Evolutionary conservation across 2,113 vertebrate species (phyloP).

Genomic region (Salminus brasiliensis): DNA sequence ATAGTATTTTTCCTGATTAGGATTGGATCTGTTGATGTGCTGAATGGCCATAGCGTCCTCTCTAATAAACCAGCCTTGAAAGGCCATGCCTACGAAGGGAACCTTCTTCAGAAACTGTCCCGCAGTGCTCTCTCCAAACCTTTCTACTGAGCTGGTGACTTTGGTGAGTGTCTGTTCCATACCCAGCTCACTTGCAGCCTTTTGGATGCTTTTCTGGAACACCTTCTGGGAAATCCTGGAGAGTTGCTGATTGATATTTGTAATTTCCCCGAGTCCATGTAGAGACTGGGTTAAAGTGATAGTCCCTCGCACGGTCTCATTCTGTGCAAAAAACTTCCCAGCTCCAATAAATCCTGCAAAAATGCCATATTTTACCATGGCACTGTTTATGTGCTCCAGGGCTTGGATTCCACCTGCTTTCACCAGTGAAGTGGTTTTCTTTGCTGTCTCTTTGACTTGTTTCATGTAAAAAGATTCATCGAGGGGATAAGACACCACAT

Average conservation of each 20-base stretch:
- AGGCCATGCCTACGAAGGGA: constrained; percentile 31
- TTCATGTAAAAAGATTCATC: constrained; percentile 33
- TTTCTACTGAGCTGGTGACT: constrained; percentile 28
- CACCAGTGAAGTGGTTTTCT: not conserved
- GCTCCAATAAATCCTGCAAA: constrained; percentile 41
- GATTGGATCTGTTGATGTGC: constrained; percentile 15
- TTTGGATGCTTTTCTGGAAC: constrained; percentile 1
- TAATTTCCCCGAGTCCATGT: constrained; percentile 35
- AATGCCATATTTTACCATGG: constrained; percentile 36
- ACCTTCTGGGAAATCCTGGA: constrained; percentile 32
- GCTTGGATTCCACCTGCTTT: not conserved
- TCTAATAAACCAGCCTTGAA: constrained; percentile 34
- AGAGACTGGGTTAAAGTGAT: constrained; percentile 43
- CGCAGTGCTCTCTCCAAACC: constrained; percentile 14
- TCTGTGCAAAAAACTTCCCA: constrained; percentile 45
- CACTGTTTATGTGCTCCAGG: constrained; percentile 28
- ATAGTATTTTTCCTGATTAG: constrained; percentile 40
- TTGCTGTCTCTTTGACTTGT: constrained; percentile 35
- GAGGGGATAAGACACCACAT: constrained; percentile 25
- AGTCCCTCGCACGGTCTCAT: constrained; percentile 28
- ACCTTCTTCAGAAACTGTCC: constrained; percentile 32
- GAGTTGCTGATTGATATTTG: constrained; percentile 31
- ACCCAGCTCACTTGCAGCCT: constrained; percentile 18
- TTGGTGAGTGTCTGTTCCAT: constrained; percentile 17
- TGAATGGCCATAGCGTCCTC: constrained; percentile 34